A percentile compares a stretch with the other conserved stretches of the same genome.
Evolutionary conservation across 2,888 invertebrate species (phyloP).

Genomic region (Drosophila putrida): DNA sequence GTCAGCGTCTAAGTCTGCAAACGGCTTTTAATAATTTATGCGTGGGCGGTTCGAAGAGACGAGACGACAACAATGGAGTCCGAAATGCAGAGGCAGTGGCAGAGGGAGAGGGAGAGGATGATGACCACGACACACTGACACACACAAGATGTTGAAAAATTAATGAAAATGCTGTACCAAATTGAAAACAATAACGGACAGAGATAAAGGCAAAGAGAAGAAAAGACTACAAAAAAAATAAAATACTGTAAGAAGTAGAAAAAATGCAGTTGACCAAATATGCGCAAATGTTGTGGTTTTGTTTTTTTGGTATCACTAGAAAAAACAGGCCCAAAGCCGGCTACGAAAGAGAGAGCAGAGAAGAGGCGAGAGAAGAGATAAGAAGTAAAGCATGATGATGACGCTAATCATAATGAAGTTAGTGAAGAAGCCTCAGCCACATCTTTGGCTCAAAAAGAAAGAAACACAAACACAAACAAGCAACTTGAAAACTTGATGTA

Average conservation of each 20-base stretch:
- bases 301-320: constrained; percentile 35
- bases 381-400: constrained; percentile 42
- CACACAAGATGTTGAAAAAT: constrained; percentile 68
- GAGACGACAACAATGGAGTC: constrained; percentile 49
- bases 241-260: constrained; percentile 6
- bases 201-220: constrained; percentile 16
- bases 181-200: constrained; percentile 75
- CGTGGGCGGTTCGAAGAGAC: constrained; percentile 62
- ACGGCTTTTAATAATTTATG: constrained; percentile 74
- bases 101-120: constrained; percentile 17
- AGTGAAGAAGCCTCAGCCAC: constrained; percentile 65
- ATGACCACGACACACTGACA: constrained; percentile 60
- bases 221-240: constrained; percentile 9
- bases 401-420: constrained; percentile 36
- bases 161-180: constrained; percentile 77
- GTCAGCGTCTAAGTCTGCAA: constrained; percentile 49
- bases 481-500: constrained; percentile 83
- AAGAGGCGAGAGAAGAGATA: constrained; percentile 8
- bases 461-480: constrained; percentile 64
- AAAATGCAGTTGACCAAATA: constrained; percentile 77
- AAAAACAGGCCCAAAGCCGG: constrained; percentile 53
- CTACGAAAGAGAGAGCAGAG: constrained; percentile 26
- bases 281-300: constrained; percentile 78
- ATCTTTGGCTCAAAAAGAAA: constrained; percentile 51
- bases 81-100: background rate